Base-by-base conservation (phyloP, 2,113 vertebrate genomes). In the Eidolon helvum region DNA sequence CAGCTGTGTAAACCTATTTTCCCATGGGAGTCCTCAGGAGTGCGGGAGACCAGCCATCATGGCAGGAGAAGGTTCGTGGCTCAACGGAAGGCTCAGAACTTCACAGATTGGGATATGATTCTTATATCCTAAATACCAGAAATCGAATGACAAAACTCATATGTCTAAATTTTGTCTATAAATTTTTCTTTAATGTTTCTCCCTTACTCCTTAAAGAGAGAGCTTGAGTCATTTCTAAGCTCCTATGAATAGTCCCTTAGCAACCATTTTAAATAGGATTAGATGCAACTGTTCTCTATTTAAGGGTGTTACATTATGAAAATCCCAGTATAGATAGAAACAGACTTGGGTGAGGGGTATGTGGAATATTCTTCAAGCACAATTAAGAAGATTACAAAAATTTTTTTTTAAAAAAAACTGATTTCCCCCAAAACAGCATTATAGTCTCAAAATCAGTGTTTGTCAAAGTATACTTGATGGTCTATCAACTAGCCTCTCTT, bases 211-310 rank as follows among this genome's bases (percentile, higher is more conserved):
- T 96, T 90, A 97, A 89, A 96, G 65, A 45, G 78, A 93, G 55
- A 65, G 89, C 72, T 78, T 84, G 55, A 94, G 10, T 94, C 66
- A 90, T 80, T 79, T 95, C 83, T 87, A 89, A 96, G 57, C 38
- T 87, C 79, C 97, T 90, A 79, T 88, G 94, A 92, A 95, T 95
- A 93, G 94, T 91, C 89, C 71, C 95, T 96, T 96, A 97, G 94
- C 94, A 97, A 97, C 96, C 93, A 97, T 95, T 91, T 96, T 84
- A 97, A 97, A 89, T 79, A 93, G 71, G 90, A 95, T 94, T 88
- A 92, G 75, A 72, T 78, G 55, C 11, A 95, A 93, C 92, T 96
- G 78, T 96, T 97, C 78, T 93, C 74, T 74, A 71, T 94, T 93
- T 97, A 97, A 93, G 78, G 66, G 63, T 72, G 63, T 71, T 94